Percentiles rank a stretch among this genome's conserved stretches.
phyloP scores from a whole-genome alignment of 2,888 invertebrate species.

The Nemoura dubitans region DNA sequence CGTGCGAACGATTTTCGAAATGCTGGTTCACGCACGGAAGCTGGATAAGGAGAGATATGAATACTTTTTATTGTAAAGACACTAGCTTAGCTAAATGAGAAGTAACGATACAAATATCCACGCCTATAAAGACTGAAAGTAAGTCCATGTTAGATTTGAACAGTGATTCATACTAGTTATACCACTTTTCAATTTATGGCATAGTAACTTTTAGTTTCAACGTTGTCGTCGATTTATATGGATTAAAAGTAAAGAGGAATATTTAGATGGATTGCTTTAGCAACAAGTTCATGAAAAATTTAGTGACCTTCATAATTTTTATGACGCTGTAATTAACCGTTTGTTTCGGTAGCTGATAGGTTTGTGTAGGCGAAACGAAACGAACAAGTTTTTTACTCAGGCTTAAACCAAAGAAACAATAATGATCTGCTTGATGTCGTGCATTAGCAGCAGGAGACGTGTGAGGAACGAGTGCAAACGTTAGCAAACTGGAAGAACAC shows the following conservation, averaged over 20 bases:
- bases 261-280: conserved; percentile 7
- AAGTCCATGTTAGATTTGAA: conserved; percentile 39
- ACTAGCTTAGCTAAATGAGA: conserved; percentile 1
- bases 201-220: neutral
- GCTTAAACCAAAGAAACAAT: conserved; percentile 48
- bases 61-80: conserved; percentile 7
- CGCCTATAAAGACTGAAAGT: conserved; percentile 37
- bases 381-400: conserved; percentile 42
- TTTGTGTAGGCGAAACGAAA: neutral
- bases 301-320: neutral
- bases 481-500: neutral
- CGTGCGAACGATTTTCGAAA: neutral
- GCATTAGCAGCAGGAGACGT: conserved; percentile 8
- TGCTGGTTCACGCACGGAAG: neutral
- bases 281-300: neutral
- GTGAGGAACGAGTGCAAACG: neutral
- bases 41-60: neutral
- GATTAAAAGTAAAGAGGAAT: neutral
- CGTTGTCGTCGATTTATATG: neutral
- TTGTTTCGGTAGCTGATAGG: neutral
- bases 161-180: conserved; percentile 28
- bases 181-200: conserved; percentile 12
- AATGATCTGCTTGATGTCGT: conserved; percentile 28
- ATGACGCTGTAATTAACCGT: conserved; percentile 4
- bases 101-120: conserved; percentile 33